Evolutionary conservation across 1,140 invertebrate species (phyloP).

Genomic region (Magallana ariakensis): DNA sequence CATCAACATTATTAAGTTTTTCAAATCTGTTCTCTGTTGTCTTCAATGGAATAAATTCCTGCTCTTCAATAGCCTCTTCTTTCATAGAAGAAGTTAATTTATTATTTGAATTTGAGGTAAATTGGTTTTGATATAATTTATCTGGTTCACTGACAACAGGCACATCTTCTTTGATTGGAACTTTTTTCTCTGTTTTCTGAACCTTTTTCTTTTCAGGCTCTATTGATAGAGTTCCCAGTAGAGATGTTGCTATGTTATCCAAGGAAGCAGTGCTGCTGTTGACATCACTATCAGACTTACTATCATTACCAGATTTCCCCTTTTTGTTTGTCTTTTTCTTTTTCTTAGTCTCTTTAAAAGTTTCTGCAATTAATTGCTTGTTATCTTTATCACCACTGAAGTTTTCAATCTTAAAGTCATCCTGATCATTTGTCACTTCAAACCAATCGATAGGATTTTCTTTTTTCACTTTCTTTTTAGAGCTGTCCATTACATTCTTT

Average conservation of each 20-base stretch:
- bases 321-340: slow-evolving; percentile 74
- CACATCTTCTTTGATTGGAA: background rate
- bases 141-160: background rate
- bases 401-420: slow-evolving; percentile 58
- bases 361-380: slow-evolving; percentile 47
- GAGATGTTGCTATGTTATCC: slow-evolving; percentile 65
- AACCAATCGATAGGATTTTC: slow-evolving; percentile 53
- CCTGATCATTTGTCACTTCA: slow-evolving; percentile 36
- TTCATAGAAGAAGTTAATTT: background rate
- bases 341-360: slow-evolving; percentile 65
- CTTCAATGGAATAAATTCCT: background rate
- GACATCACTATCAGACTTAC: background rate
- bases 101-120: background rate
- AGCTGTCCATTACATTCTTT: slow-evolving; percentile 42
- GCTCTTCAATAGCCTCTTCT: background rate
- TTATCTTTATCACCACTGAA: slow-evolving; percentile 45
- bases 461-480: slow-evolving; percentile 42
- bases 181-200: background rate
- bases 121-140: background rate
- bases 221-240: slow-evolving; percentile 21
- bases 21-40: background rate
- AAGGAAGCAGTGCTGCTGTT: slow-evolving; percentile 47
- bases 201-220: background rate
- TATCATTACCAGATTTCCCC: slow-evolving; percentile 57
- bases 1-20: no score